Base-by-base conservation (phyloP, 1,140 invertebrate species). In the Camponotus floridanus region DNA sequence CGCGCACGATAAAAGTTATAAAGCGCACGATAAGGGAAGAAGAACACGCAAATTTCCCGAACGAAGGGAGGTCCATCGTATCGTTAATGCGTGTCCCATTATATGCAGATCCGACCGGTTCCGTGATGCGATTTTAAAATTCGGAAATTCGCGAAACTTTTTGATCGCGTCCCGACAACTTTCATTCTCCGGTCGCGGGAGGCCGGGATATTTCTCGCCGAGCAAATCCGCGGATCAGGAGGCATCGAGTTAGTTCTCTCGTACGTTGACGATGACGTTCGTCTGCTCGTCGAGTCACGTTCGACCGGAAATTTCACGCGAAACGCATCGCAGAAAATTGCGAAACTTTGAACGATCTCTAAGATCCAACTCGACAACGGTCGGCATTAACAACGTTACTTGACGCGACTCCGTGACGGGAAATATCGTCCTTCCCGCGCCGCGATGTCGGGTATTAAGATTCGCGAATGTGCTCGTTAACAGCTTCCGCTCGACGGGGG, bases 21-120 rank as follows among this genome's bases (percentile, higher is more conserved):
- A 15, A 48, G 39, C 21, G 39, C 65, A 21, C 65, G 39, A 45
- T 39, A 26, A 26, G 26, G 26, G 26, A 21, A 9, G 65, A 18
- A 64, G 61, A 45, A 13, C 78, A 80, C 57, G 78, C 65, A 57
- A 80, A 31, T 51, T 51, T 18, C 36, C 51, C 15, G 39, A 65
- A 65, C 78, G 64, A 36, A 42, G 78, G 21, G 36, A 31, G 65
- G 78, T 57, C 51, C 78, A 57, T 42, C 15, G 65, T 80, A 36
- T 70, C 78, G 78, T 57, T 80, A 80, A 80, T 59, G 78, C 78
- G 48, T 71, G 65, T 59, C 78, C 70, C 65, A 70, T 80, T 80
- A 80, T 51, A 51, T 80, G 78, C 78, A 80, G 70, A 80, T 80
- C 78, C 48, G 51, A 4, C 48, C 33, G 76, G 36, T 15, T 80